A percentile compares a stretch with the other conserved stretches of the same genome.
phyloP scores from a whole-genome alignment of 2,113 vertebrate species.

The Semnornis frantzii region DNA sequence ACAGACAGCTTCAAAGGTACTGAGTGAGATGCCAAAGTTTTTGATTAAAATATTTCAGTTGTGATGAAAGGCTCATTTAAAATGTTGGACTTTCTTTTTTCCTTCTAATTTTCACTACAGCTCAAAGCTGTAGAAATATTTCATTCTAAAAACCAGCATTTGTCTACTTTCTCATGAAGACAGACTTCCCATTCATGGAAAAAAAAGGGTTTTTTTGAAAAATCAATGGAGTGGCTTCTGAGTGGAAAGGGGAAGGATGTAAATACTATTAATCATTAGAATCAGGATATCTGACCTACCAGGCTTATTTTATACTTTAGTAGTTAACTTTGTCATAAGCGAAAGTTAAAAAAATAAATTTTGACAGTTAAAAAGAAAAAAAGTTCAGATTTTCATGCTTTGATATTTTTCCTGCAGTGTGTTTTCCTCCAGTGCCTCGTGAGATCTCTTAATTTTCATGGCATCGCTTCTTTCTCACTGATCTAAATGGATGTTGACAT shows the following conservation, averaged over 20 bases:
- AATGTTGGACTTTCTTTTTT: neutral
- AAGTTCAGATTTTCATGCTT: neutral
- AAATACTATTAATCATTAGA: neutral
- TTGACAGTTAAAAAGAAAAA: neutral
- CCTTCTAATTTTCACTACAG: slow-evolving; percentile 49
- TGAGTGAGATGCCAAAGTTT: slow-evolving; percentile 1
- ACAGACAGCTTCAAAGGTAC: neutral
- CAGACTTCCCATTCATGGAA: neutral
- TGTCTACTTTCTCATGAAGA: slow-evolving; percentile 11
- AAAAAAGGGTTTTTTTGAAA: neutral
- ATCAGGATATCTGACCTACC: neutral
- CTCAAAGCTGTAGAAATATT: slow-evolving; percentile 41
- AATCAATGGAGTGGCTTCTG: neutral
- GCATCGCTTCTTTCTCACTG: slow-evolving; percentile 11
- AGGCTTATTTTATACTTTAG: neutral
- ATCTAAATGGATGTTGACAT: slow-evolving; percentile 66
- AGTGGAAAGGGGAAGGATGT: neutral
- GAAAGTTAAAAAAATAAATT: neutral
- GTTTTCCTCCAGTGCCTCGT: slow-evolving; percentile 23
- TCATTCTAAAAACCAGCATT: slow-evolving; percentile 49
- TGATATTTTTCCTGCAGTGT: neutral
- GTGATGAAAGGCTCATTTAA: slow-evolving; percentile 50
- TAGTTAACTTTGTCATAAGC: neutral
- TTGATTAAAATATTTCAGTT: slow-evolving; percentile 34
- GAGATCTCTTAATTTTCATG: slow-evolving; percentile 56